Evolutionary conservation across 1,140 invertebrate species (phyloP), one percentile per base, ranked within the genome.

Genomic region (Magallana angulata): DNA sequence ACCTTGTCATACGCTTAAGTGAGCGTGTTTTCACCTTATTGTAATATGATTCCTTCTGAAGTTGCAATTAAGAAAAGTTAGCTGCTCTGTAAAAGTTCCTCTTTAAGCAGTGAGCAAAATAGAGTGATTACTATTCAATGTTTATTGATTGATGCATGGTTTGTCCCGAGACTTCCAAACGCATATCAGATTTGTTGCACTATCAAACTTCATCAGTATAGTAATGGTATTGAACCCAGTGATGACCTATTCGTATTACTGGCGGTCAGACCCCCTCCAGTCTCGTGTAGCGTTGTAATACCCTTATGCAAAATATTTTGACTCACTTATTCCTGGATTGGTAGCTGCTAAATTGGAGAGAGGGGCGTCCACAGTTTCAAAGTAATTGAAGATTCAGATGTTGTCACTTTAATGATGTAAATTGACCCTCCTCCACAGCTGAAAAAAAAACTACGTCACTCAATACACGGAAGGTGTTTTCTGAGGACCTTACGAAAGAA

Each of bases 121-220:
- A 9, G 68, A 76, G 36, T 76, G 68, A 76, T 76, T 76, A 30
- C 68, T 76, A 76, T 76, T 76, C 68, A 76, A 24, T 36, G 68
- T 76, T 18, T 76, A 76, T 76, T 24, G 68, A 76, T 76, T 76
- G 9, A 12, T 30, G 68, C 24, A 8, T 76, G 68, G 18, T 76
- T 24, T 76, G 68, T 76, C 68, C 68, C 36, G 68, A 76, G 68
- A 76, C 24, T 76, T 76, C 68, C 68, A 30, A 76, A 76, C 18
- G 68, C 68, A 36, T 76, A 76, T 76, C 68, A 76, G 68, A 76
- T 76, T 76, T 76, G 68, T 76, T 76, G 68, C 68, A 76, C 68
- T 76, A 76, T 76, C 68, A 76, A 76, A 76, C 68, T 76, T 76
- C 68, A 76, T 76, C 68, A 76, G 68, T 76, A 48, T 48, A 30